Evolutionary conservation across 2,888 invertebrate species (phyloP).

Genomic region (Allolobophora icterica): DNA sequence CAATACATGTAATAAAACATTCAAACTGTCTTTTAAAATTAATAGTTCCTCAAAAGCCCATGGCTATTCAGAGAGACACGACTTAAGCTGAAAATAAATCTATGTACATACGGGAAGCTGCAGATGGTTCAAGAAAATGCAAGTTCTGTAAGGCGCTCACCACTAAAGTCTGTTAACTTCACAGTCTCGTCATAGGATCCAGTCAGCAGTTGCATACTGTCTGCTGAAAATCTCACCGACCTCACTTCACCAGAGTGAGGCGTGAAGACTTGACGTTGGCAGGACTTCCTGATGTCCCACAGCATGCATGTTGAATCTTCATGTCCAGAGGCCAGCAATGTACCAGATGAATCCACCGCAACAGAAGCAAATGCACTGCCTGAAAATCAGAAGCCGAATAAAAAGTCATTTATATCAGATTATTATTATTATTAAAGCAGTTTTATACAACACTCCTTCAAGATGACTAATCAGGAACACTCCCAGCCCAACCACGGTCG

Average conservation of each 20-base stretch:
- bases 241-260: slow-evolving; percentile 25
- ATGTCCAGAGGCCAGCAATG: neutral
- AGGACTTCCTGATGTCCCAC: slow-evolving; percentile 14
- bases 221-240: slow-evolving; percentile 18
- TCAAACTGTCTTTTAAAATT: neutral
- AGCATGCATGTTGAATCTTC: slow-evolving; percentile 13
- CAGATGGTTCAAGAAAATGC: neutral
- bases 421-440: too few relatives aligned
- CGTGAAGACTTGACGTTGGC: neutral
- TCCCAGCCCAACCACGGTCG: too few relatives aligned
- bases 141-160: neutral
- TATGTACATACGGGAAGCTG: neutral
- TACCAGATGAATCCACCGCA: neutral
- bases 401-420: neutral
- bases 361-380: slow-evolving; percentile 21
- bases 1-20: neutral
- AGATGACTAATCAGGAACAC: too few relatives aligned
- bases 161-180: slow-evolving; percentile 15
- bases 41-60: neutral
- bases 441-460: too few relatives aligned
- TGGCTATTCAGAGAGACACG: neutral
- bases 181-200: slow-evolving; percentile 23
- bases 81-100: neutral
- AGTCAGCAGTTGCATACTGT: neutral
- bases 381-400: neutral